Base-by-base conservation (phyloP, 2,113 vertebrate genomes). In the Catharus bicknelli region DNA sequence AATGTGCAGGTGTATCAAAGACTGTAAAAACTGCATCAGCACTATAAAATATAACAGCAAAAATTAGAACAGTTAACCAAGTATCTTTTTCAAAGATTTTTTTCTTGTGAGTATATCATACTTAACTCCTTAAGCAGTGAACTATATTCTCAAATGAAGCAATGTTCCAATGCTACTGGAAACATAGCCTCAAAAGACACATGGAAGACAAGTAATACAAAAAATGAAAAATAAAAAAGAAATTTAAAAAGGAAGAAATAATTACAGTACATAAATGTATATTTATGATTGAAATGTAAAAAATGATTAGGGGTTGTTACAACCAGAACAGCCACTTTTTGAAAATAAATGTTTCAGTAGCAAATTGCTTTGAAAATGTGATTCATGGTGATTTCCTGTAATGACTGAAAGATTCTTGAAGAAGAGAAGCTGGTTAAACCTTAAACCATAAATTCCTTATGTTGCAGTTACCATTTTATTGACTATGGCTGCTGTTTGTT, bases 81-180 rank as follows among this genome's bases (percentile, higher is more conserved):
- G 45, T 8, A 7, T 3, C 3, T 42, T 79, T 72, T 62, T 16
- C 13, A 77, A 66, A 50, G 25, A 7, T 20, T 27, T 45, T 85
- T 90, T 50, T 51, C 16, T 55, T 86, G 9, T 34, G 27, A 77
- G 11, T 73, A 40, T 42, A 50, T 1, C 0, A 0, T 48, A 17
- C 29, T 26, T 61, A 27, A 25, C 15, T 57, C 47, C 26, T 20
- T 40, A 38, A 74, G 17, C 9, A 66, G 12, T 32, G 18, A 81
- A 5, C 22, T 61, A 2, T 16, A 4, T 13, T 50, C 38, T 85
- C 34, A 75, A 23, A 70, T 25, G 4, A 74, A 75, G 15, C 8
- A 47, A 19, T 32, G 4, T 42, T 43, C 20, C 53, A 75, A 45
- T 18, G 34, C 10, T 43, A 20, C 21, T 34, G 51, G 34, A 63